These are phyloP conservation scores for Poeciliopsis presidionis DNA, from an alignment of 2,797 vertebrate genomes.

Conservation along the genomic window DNA sequence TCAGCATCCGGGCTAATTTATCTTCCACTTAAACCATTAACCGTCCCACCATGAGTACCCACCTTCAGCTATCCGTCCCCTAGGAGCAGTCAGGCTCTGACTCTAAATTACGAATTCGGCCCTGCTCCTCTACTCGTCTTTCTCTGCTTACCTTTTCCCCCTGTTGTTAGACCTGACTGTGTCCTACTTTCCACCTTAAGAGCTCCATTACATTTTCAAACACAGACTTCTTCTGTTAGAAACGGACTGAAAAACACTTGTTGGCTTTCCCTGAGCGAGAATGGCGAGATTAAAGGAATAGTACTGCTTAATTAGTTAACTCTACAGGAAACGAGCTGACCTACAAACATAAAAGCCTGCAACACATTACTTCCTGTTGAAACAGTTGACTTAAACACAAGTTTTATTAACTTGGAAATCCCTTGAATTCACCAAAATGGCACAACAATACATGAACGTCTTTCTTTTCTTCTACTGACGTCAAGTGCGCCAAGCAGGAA, in stretches of 20 bases:
- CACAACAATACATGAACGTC: background rate
- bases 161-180: constrained; percentile 31
- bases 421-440: background rate
- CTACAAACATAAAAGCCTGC: background rate
- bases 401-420: background rate
- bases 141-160: constrained; percentile 14
- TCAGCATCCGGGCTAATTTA: constrained; percentile 55
- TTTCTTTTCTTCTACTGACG: too few species aligned
- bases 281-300: background rate
- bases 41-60: constrained; percentile 51
- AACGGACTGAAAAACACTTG: constrained; percentile 6
- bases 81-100: constrained; percentile 22
- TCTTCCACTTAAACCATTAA: constrained; percentile 60
- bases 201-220: constrained; percentile 57
- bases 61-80: constrained; percentile 33
- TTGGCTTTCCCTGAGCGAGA: constrained; percentile 7
- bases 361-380: background rate
- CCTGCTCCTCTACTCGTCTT: constrained; percentile 19
- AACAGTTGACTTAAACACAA: background rate
- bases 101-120: constrained; percentile 37
- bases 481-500: too few species aligned
- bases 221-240: constrained; percentile 23
- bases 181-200: constrained; percentile 58
- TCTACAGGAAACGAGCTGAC: background rate
- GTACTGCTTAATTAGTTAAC: background rate